These are phyloP conservation scores for Eupithecia exiguata DNA, from an alignment of 2,888 invertebrate species.

Conservation along the genomic window DNA sequence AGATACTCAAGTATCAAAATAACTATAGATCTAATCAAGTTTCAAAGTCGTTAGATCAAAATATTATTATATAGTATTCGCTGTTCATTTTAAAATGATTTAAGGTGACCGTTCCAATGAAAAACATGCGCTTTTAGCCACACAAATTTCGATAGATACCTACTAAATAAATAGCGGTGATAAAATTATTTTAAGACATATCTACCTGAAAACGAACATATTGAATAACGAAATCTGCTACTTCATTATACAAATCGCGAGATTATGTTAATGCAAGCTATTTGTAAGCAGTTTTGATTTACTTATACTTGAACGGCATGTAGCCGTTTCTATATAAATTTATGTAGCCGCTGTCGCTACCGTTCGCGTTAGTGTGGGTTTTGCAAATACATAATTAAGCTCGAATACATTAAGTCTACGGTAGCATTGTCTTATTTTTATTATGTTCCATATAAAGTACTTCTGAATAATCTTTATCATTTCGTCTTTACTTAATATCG, in stretches of 20 bases:
- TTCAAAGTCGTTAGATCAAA: constrained; percentile 24
- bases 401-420: constrained; percentile 57
- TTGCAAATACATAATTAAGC: constrained; percentile 66
- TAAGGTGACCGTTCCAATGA: constrained; percentile 49
- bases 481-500: constrained; percentile 3
- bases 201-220: constrained; percentile 65
- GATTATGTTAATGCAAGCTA: constrained; percentile 79
- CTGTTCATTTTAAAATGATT: constrained; percentile 36
- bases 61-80: not conserved
- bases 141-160: constrained; percentile 34
- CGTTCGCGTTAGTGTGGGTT: constrained; percentile 76
- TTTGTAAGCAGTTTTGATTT: constrained; percentile 80
- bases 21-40: constrained; percentile 18
- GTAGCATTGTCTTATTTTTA: constrained; percentile 57
- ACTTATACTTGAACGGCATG: constrained; percentile 67
- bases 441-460: constrained; percentile 51
- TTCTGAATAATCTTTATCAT: constrained; percentile 33
- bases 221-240: constrained; percentile 71
- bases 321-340: constrained; percentile 75
- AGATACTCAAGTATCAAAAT: constrained; percentile 8
- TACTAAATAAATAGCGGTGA: constrained; percentile 40
- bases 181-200: constrained; percentile 61
- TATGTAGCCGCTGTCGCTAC: constrained; percentile 76
- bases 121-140: constrained; percentile 54
- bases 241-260: constrained; percentile 79